phyloP scores from a whole-genome alignment of 92 coral and sea anemone genomes.

The Meandrina meandrites region DNA sequence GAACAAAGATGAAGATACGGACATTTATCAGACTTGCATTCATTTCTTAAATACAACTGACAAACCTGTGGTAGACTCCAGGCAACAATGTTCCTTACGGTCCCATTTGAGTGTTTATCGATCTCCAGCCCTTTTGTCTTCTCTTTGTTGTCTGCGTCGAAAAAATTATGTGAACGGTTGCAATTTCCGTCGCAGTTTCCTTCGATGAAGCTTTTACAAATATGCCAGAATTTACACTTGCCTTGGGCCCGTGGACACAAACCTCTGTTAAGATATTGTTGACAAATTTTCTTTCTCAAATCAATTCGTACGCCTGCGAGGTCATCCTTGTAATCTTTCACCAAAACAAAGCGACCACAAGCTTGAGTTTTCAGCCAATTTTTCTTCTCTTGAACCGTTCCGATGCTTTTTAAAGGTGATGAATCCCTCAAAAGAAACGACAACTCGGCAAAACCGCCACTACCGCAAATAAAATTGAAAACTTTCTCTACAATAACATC shows the following conservation, averaged over 20 bases:
- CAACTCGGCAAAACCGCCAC: slow-evolving; percentile 41
- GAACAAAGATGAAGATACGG: slow-evolving; percentile 54
- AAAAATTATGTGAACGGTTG: slow-evolving; percentile 44
- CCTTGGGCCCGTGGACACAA: slow-evolving; percentile 16
- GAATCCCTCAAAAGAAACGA: slow-evolving; percentile 30
- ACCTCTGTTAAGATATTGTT: slow-evolving; percentile 36
- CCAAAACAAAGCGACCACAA: slow-evolving; percentile 27
- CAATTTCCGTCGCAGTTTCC: slow-evolving; percentile 35
- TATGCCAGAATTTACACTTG: slow-evolving; percentile 50
- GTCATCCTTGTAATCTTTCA: slow-evolving; percentile 28
- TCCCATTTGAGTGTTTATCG: slow-evolving; percentile 26
- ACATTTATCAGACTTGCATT: slow-evolving; percentile 42
- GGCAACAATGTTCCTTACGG: slow-evolving; percentile 11
- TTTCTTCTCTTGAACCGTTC: slow-evolving; percentile 16
- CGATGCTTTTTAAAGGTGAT: slow-evolving; percentile 36
- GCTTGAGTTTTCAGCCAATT: slow-evolving; percentile 37
- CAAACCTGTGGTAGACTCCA: slow-evolving; percentile 60
- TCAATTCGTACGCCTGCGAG: slow-evolving; percentile 36
- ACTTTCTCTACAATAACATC: slow-evolving; percentile 38
- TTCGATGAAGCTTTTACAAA: slow-evolving; percentile 61
- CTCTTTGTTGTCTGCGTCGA: slow-evolving; percentile 29
- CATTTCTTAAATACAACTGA: slow-evolving; percentile 27
- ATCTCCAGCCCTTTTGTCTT: slow-evolving; percentile 27
- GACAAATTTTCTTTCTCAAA: slow-evolving; percentile 51
- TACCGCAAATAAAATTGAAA: slow-evolving; percentile 46